phyloP scores from a whole-genome alignment of 2,113 vertebrate genomes.

The Smithornis capensis region DNA sequence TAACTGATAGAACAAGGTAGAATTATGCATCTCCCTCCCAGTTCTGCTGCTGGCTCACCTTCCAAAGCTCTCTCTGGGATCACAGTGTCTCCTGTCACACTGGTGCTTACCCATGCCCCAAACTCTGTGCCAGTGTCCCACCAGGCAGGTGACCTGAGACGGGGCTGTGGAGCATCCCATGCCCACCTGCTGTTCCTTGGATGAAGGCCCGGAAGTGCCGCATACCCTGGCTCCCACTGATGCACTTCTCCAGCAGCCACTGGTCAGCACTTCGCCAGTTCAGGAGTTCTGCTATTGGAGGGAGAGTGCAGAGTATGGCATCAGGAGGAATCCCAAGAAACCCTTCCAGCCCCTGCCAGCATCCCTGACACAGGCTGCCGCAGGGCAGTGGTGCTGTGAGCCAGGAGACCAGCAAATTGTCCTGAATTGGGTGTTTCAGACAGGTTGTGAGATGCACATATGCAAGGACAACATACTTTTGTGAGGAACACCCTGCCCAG shows the following conservation, averaged over 20 bases:
- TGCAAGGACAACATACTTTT: neutral
- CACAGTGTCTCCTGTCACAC: neutral
- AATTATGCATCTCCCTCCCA: neutral
- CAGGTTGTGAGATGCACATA: neutral
- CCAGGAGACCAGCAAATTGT: neutral
- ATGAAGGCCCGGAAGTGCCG: slow-evolving; percentile 64
- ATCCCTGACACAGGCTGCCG: neutral
- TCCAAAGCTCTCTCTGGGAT: neutral
- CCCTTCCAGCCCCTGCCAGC: neutral
- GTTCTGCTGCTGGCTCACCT: neutral
- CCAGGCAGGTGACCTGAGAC: neutral
- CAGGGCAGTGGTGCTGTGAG: neutral
- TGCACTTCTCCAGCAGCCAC: slow-evolving; percentile 74
- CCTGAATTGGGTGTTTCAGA: neutral
- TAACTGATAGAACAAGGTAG: neutral
- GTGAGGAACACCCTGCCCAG: neutral
- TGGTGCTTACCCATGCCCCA: neutral
- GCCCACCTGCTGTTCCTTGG: slow-evolving; percentile 68
- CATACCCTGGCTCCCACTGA: slow-evolving; percentile 68
- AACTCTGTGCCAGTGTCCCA: neutral
- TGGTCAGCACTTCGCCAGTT: slow-evolving; percentile 64
- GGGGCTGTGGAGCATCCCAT: neutral
- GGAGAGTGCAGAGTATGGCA: neutral
- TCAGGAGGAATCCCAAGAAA: neutral
- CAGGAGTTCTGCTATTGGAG: slow-evolving; percentile 66